phyloP scores from a whole-genome alignment of 2,797 vertebrate genomes.

The Pseudopleuronectes americanus region DNA sequence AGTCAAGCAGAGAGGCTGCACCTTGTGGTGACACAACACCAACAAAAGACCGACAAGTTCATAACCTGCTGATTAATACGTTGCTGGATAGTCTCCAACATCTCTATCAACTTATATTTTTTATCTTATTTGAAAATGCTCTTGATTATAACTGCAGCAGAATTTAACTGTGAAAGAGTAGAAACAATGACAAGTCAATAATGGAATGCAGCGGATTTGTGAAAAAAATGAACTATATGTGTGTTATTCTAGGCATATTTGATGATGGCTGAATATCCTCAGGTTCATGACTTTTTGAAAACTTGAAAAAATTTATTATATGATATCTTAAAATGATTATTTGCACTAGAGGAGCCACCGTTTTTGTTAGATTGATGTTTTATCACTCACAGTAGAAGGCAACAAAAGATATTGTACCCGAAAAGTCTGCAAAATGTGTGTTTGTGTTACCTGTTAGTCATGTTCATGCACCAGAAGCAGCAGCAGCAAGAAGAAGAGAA shows the following conservation, averaged over 20 bases:
- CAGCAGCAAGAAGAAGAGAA: constrained; percentile 43
- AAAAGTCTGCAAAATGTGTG: background rate
- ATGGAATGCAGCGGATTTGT: too few species aligned
- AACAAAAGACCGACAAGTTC: too few species aligned
- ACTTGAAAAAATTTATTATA: background rate
- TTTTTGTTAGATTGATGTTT: background rate
- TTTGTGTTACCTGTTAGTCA: constrained; percentile 60
- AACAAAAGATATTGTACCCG: background rate
- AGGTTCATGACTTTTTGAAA: background rate
- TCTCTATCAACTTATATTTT: too few species aligned
- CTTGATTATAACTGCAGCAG: too few species aligned
- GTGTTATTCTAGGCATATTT: background rate
- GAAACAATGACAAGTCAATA: too few species aligned
- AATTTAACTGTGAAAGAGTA: too few species aligned
- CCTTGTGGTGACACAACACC: background rate
- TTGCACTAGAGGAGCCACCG: background rate
- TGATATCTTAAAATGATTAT: background rate
- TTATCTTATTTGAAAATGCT: too few species aligned
- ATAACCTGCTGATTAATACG: too few species aligned
- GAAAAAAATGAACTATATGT: background rate
- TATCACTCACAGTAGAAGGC: background rate
- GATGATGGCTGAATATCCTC: background rate
- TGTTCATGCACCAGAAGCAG: constrained; percentile 67
- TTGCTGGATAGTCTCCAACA: too few species aligned
- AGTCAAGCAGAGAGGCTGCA: background rate